phyloP scores from a whole-genome alignment of 2,113 vertebrate genomes.

The Equus quagga region DNA sequence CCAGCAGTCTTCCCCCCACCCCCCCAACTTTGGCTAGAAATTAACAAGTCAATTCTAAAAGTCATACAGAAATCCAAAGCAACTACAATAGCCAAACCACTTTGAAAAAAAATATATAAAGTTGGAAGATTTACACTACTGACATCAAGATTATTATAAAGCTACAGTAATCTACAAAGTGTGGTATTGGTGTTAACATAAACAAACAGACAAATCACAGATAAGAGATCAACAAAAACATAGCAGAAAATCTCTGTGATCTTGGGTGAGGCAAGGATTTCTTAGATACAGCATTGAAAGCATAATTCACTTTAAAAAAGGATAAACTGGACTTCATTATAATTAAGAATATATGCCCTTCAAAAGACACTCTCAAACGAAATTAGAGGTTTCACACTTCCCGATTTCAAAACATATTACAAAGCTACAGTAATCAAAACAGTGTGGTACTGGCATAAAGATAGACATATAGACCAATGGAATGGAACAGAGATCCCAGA shows the following conservation, averaged over 20 bases:
- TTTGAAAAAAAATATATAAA: neutral
- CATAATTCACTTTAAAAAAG: neutral
- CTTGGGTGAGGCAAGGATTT: neutral
- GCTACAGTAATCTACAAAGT: neutral
- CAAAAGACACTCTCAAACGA: neutral
- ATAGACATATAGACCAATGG: neutral
- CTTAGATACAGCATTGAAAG: conserved; percentile 27
- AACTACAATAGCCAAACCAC: neutral
- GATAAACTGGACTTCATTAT: neutral
- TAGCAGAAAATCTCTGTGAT: neutral
- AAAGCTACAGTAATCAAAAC: neutral
- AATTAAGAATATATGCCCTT: conserved; percentile 41
- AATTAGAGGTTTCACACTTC: neutral
- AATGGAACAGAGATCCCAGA: neutral
- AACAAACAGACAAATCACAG: neutral
- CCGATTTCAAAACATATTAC: neutral
- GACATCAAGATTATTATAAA: neutral
- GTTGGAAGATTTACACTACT: neutral
- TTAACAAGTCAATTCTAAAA: conserved; percentile 17
- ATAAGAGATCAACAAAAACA: neutral
- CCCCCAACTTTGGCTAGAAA: neutral
- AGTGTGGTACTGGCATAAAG: neutral
- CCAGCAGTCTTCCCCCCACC: neutral
- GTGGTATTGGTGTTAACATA: neutral
- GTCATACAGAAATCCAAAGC: neutral